Conservation (phyloP, 1,140 invertebrate species). For the Xylocopa sonorina region DNA sequence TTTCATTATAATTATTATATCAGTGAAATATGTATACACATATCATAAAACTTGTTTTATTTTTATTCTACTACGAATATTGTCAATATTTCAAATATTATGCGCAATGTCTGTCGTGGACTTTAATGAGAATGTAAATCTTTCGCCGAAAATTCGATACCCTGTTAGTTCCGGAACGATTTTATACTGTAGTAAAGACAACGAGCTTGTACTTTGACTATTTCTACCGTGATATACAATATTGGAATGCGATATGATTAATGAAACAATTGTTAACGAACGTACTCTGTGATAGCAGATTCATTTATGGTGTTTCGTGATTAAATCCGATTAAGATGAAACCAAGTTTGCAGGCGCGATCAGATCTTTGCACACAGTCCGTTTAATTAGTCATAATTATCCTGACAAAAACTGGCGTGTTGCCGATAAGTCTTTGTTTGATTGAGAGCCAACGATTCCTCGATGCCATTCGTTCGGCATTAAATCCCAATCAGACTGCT, state of each 20-base stretch:
- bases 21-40: too few relatives aligned
- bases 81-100: conserved; percentile 12
- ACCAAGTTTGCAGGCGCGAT: too few relatives aligned
- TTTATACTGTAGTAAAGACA: neutral
- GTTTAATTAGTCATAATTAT: neutral
- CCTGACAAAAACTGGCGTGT: neutral
- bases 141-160: neutral
- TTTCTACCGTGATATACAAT: too few relatives aligned
- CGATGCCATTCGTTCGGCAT: neutral
- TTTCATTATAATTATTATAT: too few relatives aligned
- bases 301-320: too few relatives aligned
- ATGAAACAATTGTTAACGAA: too few relatives aligned
- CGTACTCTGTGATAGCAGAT: too few relatives aligned
- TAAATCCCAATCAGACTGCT: neutral
- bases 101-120: neutral
- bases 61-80: too few relatives aligned
- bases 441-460: conserved; percentile 11
- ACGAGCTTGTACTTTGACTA: too few relatives aligned
- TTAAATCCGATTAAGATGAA: too few relatives aligned
- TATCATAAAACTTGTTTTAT: too few relatives aligned
- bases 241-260: too few relatives aligned
- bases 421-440: neutral
- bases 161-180: neutral
- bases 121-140: neutral
- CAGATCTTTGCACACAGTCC: neutral